Percentiles rank a stretch among this genome's conserved stretches.
These are phyloP conservation scores for Ophion ventricosus DNA, from an alignment of 2,888 invertebrate species.

Conservation along the genomic window DNA sequence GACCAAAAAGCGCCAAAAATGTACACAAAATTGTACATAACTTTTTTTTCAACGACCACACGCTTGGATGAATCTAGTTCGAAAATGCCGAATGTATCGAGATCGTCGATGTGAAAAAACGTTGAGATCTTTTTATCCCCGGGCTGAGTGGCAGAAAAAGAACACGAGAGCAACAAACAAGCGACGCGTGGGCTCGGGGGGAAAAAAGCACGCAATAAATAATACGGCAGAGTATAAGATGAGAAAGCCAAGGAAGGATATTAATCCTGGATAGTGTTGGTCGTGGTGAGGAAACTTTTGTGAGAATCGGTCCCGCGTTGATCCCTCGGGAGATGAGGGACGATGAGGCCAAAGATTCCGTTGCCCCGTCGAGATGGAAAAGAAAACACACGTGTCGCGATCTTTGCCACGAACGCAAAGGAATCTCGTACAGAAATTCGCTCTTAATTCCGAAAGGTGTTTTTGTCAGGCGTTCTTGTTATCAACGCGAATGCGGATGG, in stretches of 20 bases:
- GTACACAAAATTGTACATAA: background rate
- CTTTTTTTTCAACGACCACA: background rate
- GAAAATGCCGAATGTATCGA: constrained; percentile 5
- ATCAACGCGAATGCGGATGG: background rate
- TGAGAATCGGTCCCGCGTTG: constrained; percentile 1
- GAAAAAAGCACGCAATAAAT: constrained; percentile 25
- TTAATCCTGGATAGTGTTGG: constrained; percentile 40
- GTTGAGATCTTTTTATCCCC: constrained; percentile 6
- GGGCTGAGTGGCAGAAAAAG: background rate
- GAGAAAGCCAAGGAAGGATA: constrained; percentile 35
- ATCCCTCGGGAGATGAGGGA: constrained; percentile 31
- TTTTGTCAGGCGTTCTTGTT: background rate
- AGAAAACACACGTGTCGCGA: constrained; percentile 2
- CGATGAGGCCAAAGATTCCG: background rate
- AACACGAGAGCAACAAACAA: background rate
- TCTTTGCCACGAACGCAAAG: constrained; percentile 23
- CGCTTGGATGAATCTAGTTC: background rate
- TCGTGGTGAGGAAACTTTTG: constrained; percentile 26
- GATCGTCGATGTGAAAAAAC: constrained; percentile 21
- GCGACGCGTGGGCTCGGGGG: background rate
- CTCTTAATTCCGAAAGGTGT: constrained; percentile 50
- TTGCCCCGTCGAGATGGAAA: background rate
- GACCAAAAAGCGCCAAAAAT: background rate
- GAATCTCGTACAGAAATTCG: constrained; percentile 33
- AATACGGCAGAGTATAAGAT: constrained; percentile 25